A percentile compares a stretch with the other conserved stretches of the same genome.
Evolutionary conservation across 1,140 invertebrate genomes (phyloP).

Genomic region (Atta cephalotes): DNA sequence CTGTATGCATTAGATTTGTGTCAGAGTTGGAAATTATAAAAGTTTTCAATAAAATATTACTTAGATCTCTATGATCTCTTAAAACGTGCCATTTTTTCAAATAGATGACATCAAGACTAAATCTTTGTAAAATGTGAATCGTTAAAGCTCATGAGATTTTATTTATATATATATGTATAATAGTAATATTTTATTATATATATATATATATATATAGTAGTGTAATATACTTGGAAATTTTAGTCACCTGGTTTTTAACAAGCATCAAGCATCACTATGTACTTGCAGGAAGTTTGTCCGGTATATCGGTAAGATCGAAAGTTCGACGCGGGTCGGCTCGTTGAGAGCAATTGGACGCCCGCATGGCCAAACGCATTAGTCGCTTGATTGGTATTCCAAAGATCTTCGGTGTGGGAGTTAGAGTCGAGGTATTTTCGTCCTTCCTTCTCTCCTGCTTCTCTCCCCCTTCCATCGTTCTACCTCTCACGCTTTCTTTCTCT

Average conservation of each 20-base stretch:
- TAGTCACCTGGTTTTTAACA: slow-evolving; percentile 22
- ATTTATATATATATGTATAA: not conserved
- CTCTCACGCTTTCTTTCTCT: slow-evolving; percentile 30
- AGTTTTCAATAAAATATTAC: not conserved
- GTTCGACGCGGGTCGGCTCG: slow-evolving; percentile 48
- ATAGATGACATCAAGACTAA: not conserved
- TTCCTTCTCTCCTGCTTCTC: slow-evolving; percentile 19
- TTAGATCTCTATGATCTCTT: too few relatives aligned
- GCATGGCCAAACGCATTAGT: slow-evolving; percentile 82
- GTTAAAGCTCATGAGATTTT: not conserved
- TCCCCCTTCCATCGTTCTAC: slow-evolving; percentile 40
- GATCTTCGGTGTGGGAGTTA: slow-evolving; percentile 75
- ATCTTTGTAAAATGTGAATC: slow-evolving; percentile 11
- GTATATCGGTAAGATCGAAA: slow-evolving; percentile 54
- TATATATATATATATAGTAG: too few relatives aligned
- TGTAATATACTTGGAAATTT: not conserved
- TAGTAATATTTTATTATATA: too few relatives aligned
- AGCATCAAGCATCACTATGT: not conserved
- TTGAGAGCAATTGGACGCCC: slow-evolving; percentile 82
- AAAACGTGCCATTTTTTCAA: not conserved
- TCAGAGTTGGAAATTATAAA: not conserved
- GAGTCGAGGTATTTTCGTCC: slow-evolving; percentile 66
- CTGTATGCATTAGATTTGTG: too few relatives aligned
- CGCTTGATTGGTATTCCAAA: slow-evolving; percentile 84
- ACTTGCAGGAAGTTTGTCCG: slow-evolving; percentile 33